Base-by-base conservation (phyloP, 2,888 invertebrate genomes). In the Dryomyza anilis region DNA sequence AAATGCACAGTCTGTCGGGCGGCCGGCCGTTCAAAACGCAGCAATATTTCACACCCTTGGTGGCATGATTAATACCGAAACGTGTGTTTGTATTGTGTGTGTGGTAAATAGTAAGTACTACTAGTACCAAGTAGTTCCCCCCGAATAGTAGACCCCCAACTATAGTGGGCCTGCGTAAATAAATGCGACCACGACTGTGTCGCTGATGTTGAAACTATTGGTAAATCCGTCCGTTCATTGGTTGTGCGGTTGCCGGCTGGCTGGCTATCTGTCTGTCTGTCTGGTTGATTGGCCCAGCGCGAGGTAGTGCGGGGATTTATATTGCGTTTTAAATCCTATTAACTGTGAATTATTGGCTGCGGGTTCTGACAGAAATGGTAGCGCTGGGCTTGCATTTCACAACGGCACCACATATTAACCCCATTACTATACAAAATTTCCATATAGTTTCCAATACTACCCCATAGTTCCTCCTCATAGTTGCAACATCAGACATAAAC, bases 41-140 rank as follows among this genome's bases (percentile, higher is more conserved):
- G 69, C 69, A 67, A 69, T 71, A 72, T 70, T 70, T 72, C 70
- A 70, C 70, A 69, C 71, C 67, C 67, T 70, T 68, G 70, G 71
- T 71, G 71, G 69, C 70, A 67, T 66, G 69, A 69, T 72, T 70
- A 70, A 70, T 70, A 68, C 65, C 5, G 12, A 14, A 19, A 2
- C 7, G 21, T n/a, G 29, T 29, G 16, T n/a, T 12, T n/a, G n/a
- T n/a, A 45, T 4, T n/a, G 45, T 4, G 45, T 3, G 45, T 45
- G 45, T n/a, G 50, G 39, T 14, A 39, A 39, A n/a, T n/a, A n/a
- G n/a, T n/a, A n/a, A n/a, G n/a, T n/a, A n/a, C n/a, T n/a, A n/a
- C n/a, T n/a, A n/a, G n/a, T n/a, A n/a, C n/a, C n/a, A n/a, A n/a
- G n/a, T n/a, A n/a, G n/a, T n/a, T n/a, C n/a, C n/a, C n/a, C n/a